Evolutionary conservation across 2,888 invertebrate genomes (phyloP), one percentile per base, ranked within the genome.

Genomic region (Drosophila mettleri): DNA sequence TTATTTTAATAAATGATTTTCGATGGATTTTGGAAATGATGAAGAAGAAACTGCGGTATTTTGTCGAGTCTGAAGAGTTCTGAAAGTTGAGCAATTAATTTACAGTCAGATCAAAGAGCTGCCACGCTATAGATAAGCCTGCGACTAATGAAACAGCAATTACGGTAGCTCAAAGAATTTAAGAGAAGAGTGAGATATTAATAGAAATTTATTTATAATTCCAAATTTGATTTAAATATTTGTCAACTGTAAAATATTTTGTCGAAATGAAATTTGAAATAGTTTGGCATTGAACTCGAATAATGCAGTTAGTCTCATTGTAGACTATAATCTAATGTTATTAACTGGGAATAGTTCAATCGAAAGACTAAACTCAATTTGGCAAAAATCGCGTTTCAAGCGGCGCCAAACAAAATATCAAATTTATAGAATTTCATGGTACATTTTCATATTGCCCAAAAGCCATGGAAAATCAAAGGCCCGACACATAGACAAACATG

Each of bases 1-100:
- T 77, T 78, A 84, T 79, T 80, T 84, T 73, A 86, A 88, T 80
- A 88, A 88, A 86, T 85, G 86, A 83, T 80, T 82, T 81, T 86
- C 80, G 82, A 78, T 80, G 77, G 73, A 78, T 74, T 79, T 70
- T 66, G 59, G 59, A 69, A 76, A 67, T 72, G 41, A 58, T 16
- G 31, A 20, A 54, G 67, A 52, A 48, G 65, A 49, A 64, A 55
- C 65, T 46, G 69, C 80, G 72, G 78, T 59, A 69, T 78, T 84
- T 78, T 74, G 74, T 81, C 85, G 9, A 22, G 34, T 24, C 12
- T 24, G 27, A 33, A 67, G 20, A 59, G 64, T 55, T 48, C 18
- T n/a, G 36, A 1, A 66, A 60, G 59, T 63, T 76, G 33, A 45
- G 65, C 76, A 72, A 69, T 72, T 66, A 69, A 76, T 76, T 69